Evolutionary conservation across 2,888 invertebrate species (phyloP).

Genomic region (Acleris emargana): DNA sequence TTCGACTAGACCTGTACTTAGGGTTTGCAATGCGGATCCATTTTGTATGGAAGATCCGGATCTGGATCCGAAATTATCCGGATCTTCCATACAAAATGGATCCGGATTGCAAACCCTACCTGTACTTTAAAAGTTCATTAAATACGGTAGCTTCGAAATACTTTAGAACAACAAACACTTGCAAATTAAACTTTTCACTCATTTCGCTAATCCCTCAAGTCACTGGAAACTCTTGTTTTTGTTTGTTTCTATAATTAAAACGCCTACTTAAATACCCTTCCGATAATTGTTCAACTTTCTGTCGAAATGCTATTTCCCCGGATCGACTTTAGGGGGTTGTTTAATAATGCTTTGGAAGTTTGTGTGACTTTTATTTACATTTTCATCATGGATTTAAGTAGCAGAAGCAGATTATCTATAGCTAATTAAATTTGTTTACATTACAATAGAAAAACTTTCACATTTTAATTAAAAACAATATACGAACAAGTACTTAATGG

Average conservation of each 20-base stretch:
- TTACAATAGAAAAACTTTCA: too few species aligned
- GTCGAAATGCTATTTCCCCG: constrained; percentile 55
- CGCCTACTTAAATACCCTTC: constrained; percentile 66
- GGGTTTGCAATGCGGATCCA: too few species aligned
- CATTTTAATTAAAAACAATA: too few species aligned
- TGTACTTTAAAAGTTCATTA: constrained; percentile 50
- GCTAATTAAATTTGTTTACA: too few species aligned
- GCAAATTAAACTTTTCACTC: constrained; percentile 59
- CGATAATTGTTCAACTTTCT: constrained; percentile 70
- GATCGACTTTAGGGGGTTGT: constrained; percentile 58
- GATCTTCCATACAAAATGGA: too few species aligned
- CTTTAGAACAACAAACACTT: constrained; percentile 53
- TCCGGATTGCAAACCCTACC: too few species aligned
- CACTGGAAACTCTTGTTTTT: constrained; percentile 68
- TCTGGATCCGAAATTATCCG: too few species aligned
- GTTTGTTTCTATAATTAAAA: constrained; percentile 80
- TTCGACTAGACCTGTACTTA: constrained; percentile 41
- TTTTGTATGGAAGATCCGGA: too few species aligned
- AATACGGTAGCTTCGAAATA: constrained; percentile 25
- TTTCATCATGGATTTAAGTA: not conserved
- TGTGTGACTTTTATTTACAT: constrained; percentile 2
- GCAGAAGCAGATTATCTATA: too few species aligned
- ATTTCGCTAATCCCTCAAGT: constrained; percentile 62
- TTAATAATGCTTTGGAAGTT: constrained; percentile 20
- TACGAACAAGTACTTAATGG: too few species aligned